A percentile compares a stretch with the other conserved stretches of the same genome.
These are phyloP conservation scores for Zophobas atratus DNA, from an alignment of 1,140 invertebrate species.

Conservation along the genomic window DNA sequence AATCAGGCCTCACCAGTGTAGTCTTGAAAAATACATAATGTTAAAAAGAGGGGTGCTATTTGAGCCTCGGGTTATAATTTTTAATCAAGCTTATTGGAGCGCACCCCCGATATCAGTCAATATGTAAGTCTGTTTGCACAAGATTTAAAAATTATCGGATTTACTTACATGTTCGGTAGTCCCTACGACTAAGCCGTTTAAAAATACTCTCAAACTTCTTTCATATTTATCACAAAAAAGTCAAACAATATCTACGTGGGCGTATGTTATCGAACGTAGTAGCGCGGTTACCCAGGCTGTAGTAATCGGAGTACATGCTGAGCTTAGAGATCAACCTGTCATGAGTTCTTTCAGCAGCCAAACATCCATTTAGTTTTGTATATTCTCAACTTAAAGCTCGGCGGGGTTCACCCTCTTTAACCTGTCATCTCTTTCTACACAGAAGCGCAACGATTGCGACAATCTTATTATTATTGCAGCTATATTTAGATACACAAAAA, in stretches of 20 bases:
- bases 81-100: constrained; percentile 51
- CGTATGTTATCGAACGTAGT: constrained; percentile 27
- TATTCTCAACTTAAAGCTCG: constrained; percentile 49
- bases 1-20: neutral
- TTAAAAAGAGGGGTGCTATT: constrained; percentile 35
- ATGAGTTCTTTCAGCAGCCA: constrained; percentile 48
- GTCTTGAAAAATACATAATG: neutral
- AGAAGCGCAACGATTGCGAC: constrained; percentile 9
- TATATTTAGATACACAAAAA: neutral
- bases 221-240: constrained; percentile 9
- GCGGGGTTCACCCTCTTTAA: constrained; percentile 45
- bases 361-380: constrained; percentile 52
- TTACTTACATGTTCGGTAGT: constrained; percentile 7
- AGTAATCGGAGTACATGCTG: constrained; percentile 53
- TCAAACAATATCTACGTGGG: constrained; percentile 17
- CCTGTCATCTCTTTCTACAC: constrained; percentile 39
- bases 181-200: neutral
- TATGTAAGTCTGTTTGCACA: constrained; percentile 46
- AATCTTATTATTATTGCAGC: constrained; percentile 20
- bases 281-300: constrained; percentile 16
- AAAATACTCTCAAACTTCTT: neutral
- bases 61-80: constrained; percentile 48
- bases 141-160: constrained; percentile 55
- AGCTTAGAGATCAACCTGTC: constrained; percentile 50
- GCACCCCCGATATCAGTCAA: constrained; percentile 49